These are phyloP conservation scores for Uromys caudimaculatus DNA, from an alignment of 2,797 vertebrate species.

Conservation along the genomic window DNA sequence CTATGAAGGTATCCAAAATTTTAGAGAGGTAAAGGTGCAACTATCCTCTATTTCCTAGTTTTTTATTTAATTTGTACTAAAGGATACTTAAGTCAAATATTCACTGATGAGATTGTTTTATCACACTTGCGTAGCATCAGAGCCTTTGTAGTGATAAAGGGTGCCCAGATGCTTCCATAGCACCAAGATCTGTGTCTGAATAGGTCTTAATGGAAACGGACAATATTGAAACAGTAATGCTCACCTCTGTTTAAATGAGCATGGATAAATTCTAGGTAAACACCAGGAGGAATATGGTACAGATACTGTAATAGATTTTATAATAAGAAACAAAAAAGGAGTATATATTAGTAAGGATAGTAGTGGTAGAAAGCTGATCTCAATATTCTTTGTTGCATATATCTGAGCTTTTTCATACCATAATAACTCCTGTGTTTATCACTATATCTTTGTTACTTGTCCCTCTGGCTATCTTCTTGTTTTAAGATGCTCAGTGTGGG, in stretches of 20 bases:
- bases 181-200: background rate
- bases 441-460: background rate
- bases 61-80: background rate
- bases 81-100: background rate
- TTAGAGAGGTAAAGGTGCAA: background rate
- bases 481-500: background rate
- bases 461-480: background rate
- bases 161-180: background rate
- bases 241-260: background rate
- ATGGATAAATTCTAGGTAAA: background rate
- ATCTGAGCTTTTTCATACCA: background rate
- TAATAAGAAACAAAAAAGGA: background rate
- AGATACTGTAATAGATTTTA: background rate
- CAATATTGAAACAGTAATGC: background rate
- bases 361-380: background rate
- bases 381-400: background rate
- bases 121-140: background rate
- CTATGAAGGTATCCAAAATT: background rate
- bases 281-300: no score
- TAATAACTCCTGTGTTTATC: background rate
- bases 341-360: background rate
- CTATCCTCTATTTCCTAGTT: background rate
- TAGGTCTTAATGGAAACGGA: background rate
- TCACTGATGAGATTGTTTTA: background rate
- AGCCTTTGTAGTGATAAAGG: background rate